These are phyloP conservation scores for Steinernema feltiae DNA, from an alignment of 1,140 invertebrate genomes.

Conservation along the genomic window DNA sequence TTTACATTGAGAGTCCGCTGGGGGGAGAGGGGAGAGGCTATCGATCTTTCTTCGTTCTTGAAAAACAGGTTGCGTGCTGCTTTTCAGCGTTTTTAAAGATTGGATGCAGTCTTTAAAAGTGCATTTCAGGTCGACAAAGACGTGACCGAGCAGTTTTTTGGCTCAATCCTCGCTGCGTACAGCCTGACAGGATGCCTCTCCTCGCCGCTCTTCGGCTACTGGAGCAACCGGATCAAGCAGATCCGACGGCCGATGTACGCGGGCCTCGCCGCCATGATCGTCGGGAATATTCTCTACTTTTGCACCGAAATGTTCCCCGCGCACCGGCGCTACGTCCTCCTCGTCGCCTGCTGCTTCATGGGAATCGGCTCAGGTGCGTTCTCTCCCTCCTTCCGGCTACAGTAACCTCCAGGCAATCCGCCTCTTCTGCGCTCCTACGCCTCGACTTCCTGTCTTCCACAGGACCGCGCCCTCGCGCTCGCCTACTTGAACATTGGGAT, in stretches of 20 bases:
- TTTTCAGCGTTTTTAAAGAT: no score
- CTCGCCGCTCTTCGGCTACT: slow-evolving; percentile 59
- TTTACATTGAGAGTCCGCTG: no score
- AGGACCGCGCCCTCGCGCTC: slow-evolving; percentile 58
- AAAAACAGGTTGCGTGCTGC: no score
- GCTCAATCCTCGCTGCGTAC: slow-evolving; percentile 60
- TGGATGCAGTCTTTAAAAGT: no score
- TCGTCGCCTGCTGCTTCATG: slow-evolving; percentile 21
- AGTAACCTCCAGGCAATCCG: slow-evolving; percentile 58
- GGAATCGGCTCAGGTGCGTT: slow-evolving; percentile 29
- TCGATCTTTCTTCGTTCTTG: no score
- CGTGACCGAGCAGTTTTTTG: slow-evolving; percentile 57
- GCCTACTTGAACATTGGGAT: slow-evolving; percentile 60
- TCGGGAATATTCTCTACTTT: slow-evolving; percentile 59
- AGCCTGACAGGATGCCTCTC: slow-evolving; percentile 59
- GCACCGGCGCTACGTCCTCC: slow-evolving; percentile 22
- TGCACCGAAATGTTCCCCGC: slow-evolving; percentile 52
- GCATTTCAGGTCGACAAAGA: slow-evolving; percentile 56
- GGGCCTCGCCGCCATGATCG: slow-evolving; percentile 56
- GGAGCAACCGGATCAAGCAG: slow-evolving; percentile 52
- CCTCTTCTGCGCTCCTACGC: slow-evolving; percentile 59
- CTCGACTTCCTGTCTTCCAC: slow-evolving; percentile 55
- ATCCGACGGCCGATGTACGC: slow-evolving; percentile 55
- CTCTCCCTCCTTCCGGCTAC: neutral
- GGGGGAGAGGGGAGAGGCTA: no score